Conservation (phyloP, 2,113 vertebrate genomes). For the Dolichotis patagonum region DNA sequence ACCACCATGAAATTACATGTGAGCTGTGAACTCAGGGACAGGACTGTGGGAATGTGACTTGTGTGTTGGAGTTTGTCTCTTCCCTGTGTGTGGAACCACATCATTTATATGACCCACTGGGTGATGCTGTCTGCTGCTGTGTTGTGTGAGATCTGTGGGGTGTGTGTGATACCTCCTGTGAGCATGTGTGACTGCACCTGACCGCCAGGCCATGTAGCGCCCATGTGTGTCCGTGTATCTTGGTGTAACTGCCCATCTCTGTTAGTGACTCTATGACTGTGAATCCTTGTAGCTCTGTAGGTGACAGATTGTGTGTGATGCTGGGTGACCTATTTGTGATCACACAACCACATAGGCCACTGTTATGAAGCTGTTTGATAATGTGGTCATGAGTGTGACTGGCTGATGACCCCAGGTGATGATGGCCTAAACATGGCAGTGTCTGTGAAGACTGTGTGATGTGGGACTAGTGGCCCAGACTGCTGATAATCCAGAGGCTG, state of each 20-base stretch:
- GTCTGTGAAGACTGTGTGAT: background rate
- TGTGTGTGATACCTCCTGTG: background rate
- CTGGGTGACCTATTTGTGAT: background rate
- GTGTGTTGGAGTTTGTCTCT: background rate
- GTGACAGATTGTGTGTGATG: background rate
- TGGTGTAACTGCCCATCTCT: background rate
- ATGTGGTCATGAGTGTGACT: background rate
- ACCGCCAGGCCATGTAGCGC: accelerated
- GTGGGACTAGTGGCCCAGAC: background rate
- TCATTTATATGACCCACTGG: background rate
- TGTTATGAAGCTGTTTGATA: background rate
- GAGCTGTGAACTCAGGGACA: background rate
- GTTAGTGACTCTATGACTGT: background rate
- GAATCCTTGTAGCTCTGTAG: background rate
- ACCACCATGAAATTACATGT: background rate
- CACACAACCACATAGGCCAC: background rate
- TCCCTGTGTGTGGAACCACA: background rate
- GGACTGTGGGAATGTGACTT: background rate
- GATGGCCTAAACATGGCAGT: background rate
- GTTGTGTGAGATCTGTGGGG: background rate
- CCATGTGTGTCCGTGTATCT: background rate
- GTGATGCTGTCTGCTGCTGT: background rate
- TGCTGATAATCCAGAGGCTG: background rate
- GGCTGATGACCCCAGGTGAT: background rate
- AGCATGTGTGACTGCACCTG: background rate